phyloP scores from a whole-genome alignment of 2,888 invertebrate species.

The Vanessa cardui region DNA sequence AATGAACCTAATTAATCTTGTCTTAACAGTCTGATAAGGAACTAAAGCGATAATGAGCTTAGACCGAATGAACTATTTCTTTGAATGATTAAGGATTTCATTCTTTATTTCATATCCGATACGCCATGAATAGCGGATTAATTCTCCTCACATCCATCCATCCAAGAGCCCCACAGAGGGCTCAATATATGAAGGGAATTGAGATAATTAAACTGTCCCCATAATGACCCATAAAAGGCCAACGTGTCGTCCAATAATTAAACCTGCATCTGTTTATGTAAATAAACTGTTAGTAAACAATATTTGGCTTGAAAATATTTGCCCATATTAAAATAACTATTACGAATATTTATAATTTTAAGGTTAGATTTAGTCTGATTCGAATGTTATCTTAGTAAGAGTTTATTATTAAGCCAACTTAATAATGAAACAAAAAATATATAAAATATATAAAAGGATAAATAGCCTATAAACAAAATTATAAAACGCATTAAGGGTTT shows the following conservation, averaged over 20 bases:
- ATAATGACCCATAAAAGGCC: constrained; percentile 28
- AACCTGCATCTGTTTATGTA: neutral
- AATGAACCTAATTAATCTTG: neutral
- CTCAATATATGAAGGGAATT: constrained; percentile 54
- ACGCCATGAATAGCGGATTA: constrained; percentile 8
- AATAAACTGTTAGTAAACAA: too few relatives aligned
- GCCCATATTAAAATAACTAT: too few relatives aligned
- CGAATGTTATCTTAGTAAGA: too few relatives aligned
- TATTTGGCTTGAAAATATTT: too few relatives aligned
- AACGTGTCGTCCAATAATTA: constrained; percentile 11
- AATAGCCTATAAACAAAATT: too few relatives aligned
- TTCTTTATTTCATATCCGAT: neutral
- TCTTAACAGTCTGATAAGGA: neutral
- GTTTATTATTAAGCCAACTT: too few relatives aligned
- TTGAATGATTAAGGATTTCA: constrained; percentile 2
- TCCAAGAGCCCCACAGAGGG: constrained; percentile 45
- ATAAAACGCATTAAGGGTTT: too few relatives aligned
- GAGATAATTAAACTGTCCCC: constrained; percentile 59
- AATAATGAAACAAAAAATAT: too few relatives aligned
- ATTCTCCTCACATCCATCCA: neutral
- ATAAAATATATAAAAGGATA: too few relatives aligned
- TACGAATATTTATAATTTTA: too few relatives aligned
- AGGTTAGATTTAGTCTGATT: too few relatives aligned
- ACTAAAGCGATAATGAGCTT: constrained; percentile 4
- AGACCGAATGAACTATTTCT: constrained; percentile 1